Percentiles rank a stretch among this genome's conserved stretches.
Conservation (phyloP, 2,888 invertebrate species). For the Leucoptera coffeella region DNA sequence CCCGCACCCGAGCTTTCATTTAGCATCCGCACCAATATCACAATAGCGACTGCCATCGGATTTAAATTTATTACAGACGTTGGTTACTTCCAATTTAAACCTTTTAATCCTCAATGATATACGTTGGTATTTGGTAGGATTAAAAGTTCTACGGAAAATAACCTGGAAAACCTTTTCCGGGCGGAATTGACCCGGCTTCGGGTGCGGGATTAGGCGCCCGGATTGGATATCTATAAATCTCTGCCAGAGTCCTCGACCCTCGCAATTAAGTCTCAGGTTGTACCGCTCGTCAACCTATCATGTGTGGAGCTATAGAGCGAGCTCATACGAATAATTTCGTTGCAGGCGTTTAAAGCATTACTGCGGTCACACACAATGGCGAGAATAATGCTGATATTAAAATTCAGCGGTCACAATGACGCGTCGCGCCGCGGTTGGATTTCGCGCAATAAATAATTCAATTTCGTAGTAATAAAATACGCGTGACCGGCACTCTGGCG, state of each 20-base stretch:
- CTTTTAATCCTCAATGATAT: slow-evolving; percentile 55
- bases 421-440: slow-evolving; percentile 33
- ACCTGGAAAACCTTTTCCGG: slow-evolving; percentile 54
- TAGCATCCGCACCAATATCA: slow-evolving; percentile 46
- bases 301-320: no score
- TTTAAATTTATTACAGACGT: slow-evolving; percentile 54
- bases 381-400: slow-evolving; percentile 44
- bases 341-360: no score
- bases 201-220: slow-evolving; percentile 42
- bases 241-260: slow-evolving; percentile 39
- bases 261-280: slow-evolving; percentile 43
- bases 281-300: no score
- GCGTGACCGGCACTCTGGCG: slow-evolving; percentile 44
- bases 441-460: slow-evolving; percentile 48
- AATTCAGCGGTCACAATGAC: slow-evolving; percentile 35
- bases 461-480: slow-evolving; percentile 54
- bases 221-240: slow-evolving; percentile 54
- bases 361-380: no score
- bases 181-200: slow-evolving; percentile 43
- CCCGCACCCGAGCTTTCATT: slow-evolving; percentile 47
- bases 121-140: slow-evolving; percentile 52
- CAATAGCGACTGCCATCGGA: slow-evolving; percentile 50
- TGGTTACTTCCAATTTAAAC: slow-evolving; percentile 56
- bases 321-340: no score
- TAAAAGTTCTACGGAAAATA: slow-evolving; percentile 55